Evolutionary conservation across 1,140 invertebrate species (phyloP).

Genomic region (Amyelois transitella): DNA sequence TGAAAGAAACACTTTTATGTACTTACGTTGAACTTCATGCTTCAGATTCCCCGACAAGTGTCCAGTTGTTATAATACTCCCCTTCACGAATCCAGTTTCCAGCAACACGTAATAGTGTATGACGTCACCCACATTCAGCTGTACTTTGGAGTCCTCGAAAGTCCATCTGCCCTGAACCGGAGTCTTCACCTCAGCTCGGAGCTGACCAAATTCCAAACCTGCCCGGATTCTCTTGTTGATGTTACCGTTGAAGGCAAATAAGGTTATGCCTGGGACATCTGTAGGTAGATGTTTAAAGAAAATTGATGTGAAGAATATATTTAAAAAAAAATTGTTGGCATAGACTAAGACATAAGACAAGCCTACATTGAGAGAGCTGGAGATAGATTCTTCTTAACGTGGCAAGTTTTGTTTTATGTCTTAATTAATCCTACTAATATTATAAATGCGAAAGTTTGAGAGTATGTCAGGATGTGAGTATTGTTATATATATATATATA

Average conservation of each 20-base stretch:
- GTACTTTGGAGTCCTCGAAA: constrained; percentile 29
- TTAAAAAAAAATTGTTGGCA: too few relatives aligned
- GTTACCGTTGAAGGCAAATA: constrained; percentile 58
- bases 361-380: too few relatives aligned
- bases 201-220: constrained; percentile 22
- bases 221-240: constrained; percentile 37
- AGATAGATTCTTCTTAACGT: too few relatives aligned
- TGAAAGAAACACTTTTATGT: too few relatives aligned
- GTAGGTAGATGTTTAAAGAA: too few relatives aligned
- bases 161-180: constrained; percentile 44
- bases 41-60: not conserved
- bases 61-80: not conserved
- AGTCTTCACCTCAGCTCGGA: constrained; percentile 28
- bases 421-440: too few relatives aligned
- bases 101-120: constrained; percentile 66
- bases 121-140: constrained; percentile 46
- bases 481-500: too few relatives aligned
- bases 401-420: too few relatives aligned
- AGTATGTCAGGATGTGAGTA: too few relatives aligned
- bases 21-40: not conserved
- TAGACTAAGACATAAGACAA: too few relatives aligned
- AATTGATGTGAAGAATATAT: too few relatives aligned
- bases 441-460: too few relatives aligned
- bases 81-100: not conserved
- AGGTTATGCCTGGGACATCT: constrained; percentile 39